phyloP scores from a whole-genome alignment of 2,797 vertebrate species.

The Merluccius polli region DNA sequence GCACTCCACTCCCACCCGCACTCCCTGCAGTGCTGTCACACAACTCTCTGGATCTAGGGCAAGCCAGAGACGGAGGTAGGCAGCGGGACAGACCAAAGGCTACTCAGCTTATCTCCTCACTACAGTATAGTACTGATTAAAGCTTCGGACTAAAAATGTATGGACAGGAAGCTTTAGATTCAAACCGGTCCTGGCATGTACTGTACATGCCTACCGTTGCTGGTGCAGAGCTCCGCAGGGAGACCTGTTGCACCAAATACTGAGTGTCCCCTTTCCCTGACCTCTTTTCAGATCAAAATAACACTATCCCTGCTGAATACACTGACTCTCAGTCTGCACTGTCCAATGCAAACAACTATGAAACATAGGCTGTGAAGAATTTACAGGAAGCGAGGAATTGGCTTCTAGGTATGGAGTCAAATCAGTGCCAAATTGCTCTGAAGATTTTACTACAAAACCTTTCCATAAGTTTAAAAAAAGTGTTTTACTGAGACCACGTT shows the following conservation, averaged over 20 bases:
- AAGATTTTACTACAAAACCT: background rate
- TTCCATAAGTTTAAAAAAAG: background rate
- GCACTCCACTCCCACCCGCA: slow-evolving; percentile 28
- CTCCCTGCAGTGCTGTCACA: slow-evolving; percentile 64
- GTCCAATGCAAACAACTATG: background rate
- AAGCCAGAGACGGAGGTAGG: background rate
- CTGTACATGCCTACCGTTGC: background rate
- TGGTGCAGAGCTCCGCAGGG: background rate
- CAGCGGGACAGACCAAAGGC: background rate
- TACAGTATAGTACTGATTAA: background rate
- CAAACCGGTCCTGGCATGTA: background rate
- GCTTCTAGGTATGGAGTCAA: background rate
- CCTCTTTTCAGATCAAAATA: slow-evolving; percentile 2
- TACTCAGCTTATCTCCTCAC: background rate
- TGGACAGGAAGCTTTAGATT: background rate
- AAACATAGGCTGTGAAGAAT: background rate
- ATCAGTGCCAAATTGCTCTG: background rate
- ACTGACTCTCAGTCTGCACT: background rate
- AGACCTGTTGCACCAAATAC: background rate
- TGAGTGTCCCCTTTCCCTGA: background rate
- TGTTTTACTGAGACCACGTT: background rate
- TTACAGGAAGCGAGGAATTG: background rate
- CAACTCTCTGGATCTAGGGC: slow-evolving; percentile 65
- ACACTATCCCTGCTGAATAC: background rate
- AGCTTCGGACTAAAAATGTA: background rate